Base-by-base conservation (phyloP, 1,140 invertebrate species). In the Tyrophagus putrescentiae region DNA sequence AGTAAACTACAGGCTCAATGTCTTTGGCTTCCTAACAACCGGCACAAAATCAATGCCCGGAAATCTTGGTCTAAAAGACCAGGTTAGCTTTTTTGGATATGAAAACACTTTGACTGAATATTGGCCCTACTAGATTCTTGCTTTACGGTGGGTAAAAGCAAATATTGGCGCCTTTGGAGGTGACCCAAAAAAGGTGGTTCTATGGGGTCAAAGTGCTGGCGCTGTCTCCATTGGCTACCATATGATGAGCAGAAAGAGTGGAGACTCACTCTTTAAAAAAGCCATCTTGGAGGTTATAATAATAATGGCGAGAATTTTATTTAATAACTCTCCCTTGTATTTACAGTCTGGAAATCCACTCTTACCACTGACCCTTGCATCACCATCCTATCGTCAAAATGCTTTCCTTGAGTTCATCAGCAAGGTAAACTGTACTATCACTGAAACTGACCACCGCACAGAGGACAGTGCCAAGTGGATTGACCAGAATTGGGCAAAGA, bases 1-100 rank as follows among this genome's bases (percentile, higher is more conserved):
- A 32, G 90, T 96, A 80, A 90, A 95, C 70, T 96, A 97, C 71
- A 79, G 93, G 56, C 80, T 94, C 4, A 87, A 89, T 21, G 85
- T 85, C 7, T 77, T 97, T 4, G 93, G 93, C 4, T 98, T 95
- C 73, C 78, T 97, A 6, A 92, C 87, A 70, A 84, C 96, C 66
- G 87, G 84, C 63, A 60, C 59, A 11, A 74, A 83, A 6, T 87
- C 93, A 54, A 32, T 54, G 25, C n/a, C 52, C 52, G 52, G 52
- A 6, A 54, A 54, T 54, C 39, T 21, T 25, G 52, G 52, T n/a
- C 52, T 54, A 11, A 25, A 54, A 25, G 52, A 54, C 39, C 52
- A 54, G 29, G 52, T 54, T 32, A 48, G 13, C 13, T 25, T 6
- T 25, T 48, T 48, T 21, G 23, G 7, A 39, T 21, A 39, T 39